Percentiles rank a stretch among this genome's conserved stretches.
Evolutionary conservation across 2,113 vertebrate species (phyloP).

Genomic region (Acrocephalus kingi): DNA sequence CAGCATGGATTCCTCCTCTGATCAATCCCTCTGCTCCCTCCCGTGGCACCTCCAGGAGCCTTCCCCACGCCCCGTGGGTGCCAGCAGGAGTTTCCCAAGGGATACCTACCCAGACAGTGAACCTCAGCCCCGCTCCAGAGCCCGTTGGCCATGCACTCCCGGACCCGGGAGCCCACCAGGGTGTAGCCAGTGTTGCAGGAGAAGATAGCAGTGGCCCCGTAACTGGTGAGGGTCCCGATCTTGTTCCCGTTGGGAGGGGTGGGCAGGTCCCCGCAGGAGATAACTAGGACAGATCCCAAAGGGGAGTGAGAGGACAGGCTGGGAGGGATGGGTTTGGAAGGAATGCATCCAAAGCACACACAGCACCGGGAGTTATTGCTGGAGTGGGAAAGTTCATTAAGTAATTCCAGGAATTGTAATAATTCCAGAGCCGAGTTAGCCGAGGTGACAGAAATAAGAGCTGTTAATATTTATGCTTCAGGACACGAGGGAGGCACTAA

Average conservation of each 20-base stretch:
- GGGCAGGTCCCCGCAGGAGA: conserved; percentile 93
- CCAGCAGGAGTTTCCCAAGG: neutral
- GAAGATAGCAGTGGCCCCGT: conserved; percentile 95
- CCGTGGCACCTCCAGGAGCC: rapidly evolving
- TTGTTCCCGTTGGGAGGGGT: conserved; percentile 93
- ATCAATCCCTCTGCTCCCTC: rapidly evolving
- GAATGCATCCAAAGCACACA: rapidly evolving
- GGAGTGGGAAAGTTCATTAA: neutral
- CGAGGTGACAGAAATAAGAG: neutral
- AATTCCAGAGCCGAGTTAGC: rapidly evolving
- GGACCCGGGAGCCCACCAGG: conserved; percentile 91
- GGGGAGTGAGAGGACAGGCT: neutral
- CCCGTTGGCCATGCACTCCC: conserved; percentile 96
- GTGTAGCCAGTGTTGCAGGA: conserved; percentile 97
- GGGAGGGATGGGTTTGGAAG: neutral
- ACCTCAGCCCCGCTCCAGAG: conserved; percentile 96
- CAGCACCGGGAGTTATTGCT: rapidly evolving
- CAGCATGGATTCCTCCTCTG: neutral
- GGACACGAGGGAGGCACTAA: neutral
- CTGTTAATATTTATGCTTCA: neutral
- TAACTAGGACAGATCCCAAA: conserved; percentile 77
- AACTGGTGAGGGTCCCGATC: conserved; percentile 90
- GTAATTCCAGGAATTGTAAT: neutral
- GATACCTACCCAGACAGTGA: conserved; percentile 86
- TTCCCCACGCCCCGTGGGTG: rapidly evolving